Evolutionary conservation across 2,888 invertebrate species (phyloP).

Genomic region (Ectemnius cavifrons): DNA sequence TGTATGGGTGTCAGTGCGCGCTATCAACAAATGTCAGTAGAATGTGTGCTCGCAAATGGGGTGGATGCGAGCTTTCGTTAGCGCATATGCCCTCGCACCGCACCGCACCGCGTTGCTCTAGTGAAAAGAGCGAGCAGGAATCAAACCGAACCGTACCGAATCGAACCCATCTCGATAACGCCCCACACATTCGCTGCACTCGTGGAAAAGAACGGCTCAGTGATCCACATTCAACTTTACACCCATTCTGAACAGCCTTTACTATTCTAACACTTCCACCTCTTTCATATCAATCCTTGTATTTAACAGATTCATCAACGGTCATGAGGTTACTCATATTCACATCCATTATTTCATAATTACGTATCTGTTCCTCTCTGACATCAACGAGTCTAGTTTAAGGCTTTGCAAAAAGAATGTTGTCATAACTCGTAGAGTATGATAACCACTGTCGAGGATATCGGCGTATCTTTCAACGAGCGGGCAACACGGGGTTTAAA

Average conservation of each 20-base stretch:
- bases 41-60: neutral
- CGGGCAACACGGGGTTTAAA: constrained; percentile 67
- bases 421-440: constrained; percentile 27
- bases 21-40: no score
- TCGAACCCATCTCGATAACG: neutral
- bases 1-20: no score
- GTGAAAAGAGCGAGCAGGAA: no score
- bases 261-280: no score
- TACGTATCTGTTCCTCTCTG: no score
- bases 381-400: no score
- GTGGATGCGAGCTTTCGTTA: constrained; percentile 9
- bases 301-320: no score
- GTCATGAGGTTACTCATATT: no score
- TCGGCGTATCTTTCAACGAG: constrained; percentile 67
- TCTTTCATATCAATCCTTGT: no score
- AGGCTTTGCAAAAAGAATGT: no score
- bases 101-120: neutral
- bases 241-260: no score
- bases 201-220: neutral
- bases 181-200: neutral
- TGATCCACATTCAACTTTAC: constrained; percentile 4
- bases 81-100: neutral
- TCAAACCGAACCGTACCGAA: neutral
- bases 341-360: no score
- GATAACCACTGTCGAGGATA: constrained; percentile 63